Evolutionary conservation across 2,113 vertebrate species (phyloP).

Genomic region (Colossoma macropomum): DNA sequence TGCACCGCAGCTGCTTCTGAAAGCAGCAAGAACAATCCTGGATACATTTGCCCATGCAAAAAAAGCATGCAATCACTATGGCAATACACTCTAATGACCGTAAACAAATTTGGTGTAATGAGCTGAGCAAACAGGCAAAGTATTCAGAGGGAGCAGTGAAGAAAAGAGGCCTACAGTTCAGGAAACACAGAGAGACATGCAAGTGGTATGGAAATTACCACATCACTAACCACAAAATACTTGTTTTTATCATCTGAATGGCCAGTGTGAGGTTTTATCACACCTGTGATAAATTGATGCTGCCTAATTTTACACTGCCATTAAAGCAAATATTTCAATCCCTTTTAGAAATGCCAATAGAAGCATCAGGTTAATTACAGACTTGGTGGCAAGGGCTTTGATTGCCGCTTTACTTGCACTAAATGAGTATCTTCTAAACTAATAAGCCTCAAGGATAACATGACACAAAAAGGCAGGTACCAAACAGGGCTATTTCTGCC

Average conservation of each 20-base stretch:
- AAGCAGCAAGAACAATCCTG: background rate
- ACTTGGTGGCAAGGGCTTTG: background rate
- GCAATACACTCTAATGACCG: slow-evolving; percentile 25
- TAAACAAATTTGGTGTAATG: slow-evolving; percentile 45
- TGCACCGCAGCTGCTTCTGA: slow-evolving; percentile 21
- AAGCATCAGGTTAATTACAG: slow-evolving; percentile 8
- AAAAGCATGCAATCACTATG: slow-evolving; percentile 42
- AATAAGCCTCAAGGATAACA: background rate
- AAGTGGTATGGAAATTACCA: slow-evolving; percentile 35
- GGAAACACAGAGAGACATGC: background rate
- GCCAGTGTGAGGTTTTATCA: background rate
- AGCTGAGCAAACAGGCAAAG: slow-evolving; percentile 49
- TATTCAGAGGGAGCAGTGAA: background rate
- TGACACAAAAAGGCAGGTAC: background rate
- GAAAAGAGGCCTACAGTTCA: background rate
- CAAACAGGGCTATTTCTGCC: background rate
- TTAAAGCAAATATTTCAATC: background rate
- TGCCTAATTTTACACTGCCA: background rate
- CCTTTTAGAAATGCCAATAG: background rate
- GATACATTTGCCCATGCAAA: slow-evolving; percentile 45
- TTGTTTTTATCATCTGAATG: slow-evolving; percentile 17
- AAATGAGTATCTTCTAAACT: background rate
- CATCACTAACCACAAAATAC: slow-evolving; percentile 1
- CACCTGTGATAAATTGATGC: background rate
- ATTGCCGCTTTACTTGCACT: background rate